A percentile compares a stretch with the other conserved stretches of the same genome.
phyloP scores from a whole-genome alignment of 2,113 vertebrate genomes.

The Apodemus sylvaticus region DNA sequence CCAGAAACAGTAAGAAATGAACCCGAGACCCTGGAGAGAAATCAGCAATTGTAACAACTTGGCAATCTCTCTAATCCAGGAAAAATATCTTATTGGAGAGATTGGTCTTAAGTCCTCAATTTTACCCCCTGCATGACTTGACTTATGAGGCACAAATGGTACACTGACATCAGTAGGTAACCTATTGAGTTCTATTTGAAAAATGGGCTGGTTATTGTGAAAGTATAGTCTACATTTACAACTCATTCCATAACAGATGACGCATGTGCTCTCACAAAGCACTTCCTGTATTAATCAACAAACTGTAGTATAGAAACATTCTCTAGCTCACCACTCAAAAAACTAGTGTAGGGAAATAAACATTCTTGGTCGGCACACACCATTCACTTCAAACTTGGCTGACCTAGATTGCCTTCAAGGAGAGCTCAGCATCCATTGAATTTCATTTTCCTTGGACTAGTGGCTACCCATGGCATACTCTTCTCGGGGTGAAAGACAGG shows the following conservation, averaged over 20 bases:
- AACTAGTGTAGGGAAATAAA: not conserved
- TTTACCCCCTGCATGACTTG: not conserved
- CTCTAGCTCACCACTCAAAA: not conserved
- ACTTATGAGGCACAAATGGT: not conserved
- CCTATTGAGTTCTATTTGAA: not conserved
- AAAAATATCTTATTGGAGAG: not conserved
- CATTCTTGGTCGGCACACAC: not conserved
- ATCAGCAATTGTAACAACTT: too few relatives aligned
- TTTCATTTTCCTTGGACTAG: not conserved
- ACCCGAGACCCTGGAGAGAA: not conserved
- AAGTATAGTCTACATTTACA: slow-evolving; percentile 8
- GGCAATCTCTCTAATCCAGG: not conserved
- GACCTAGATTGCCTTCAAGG: not conserved
- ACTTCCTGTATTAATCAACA: not conserved
- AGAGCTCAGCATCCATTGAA: not conserved
- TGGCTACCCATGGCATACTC: not conserved
- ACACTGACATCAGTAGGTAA: not conserved
- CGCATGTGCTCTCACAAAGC: not conserved
- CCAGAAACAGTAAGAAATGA: not conserved
- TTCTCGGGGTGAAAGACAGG: not conserved
- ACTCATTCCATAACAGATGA: not conserved
- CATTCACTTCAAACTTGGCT: not conserved
- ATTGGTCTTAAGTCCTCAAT: not conserved
- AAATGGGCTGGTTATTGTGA: not conserved
- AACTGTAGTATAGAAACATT: not conserved